Evolutionary conservation across 1,140 invertebrate genomes (phyloP).

Genomic region (Scaptomyza graminum): DNA sequence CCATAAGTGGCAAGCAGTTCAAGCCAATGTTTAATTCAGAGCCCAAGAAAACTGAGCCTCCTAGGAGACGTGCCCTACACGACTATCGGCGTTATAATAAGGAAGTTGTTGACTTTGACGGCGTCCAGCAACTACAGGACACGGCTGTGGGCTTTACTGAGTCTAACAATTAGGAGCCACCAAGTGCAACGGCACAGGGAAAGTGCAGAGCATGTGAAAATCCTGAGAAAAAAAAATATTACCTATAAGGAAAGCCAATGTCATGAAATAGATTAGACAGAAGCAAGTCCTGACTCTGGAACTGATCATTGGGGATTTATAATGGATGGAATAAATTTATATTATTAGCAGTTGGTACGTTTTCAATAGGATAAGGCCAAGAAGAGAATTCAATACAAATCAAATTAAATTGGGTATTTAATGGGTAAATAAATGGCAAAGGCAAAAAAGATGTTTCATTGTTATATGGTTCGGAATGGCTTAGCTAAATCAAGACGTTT

Average conservation of each 20-base stretch:
- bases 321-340: too few species aligned
- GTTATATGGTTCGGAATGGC: not conserved
- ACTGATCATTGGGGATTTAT: too few species aligned
- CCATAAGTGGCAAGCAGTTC: slow-evolving; percentile 1
- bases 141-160: slow-evolving; percentile 80
- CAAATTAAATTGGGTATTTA: not conserved
- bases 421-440: not conserved
- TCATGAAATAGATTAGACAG: too few species aligned
- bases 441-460: not conserved
- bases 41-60: not conserved
- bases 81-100: slow-evolving; percentile 45
- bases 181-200: not conserved
- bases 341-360: too few species aligned
- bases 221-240: too few species aligned
- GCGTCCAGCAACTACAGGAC: slow-evolving; percentile 80
- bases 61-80: not conserved
- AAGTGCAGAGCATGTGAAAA: not conserved
- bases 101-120: slow-evolving; percentile 3
- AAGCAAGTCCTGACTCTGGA: too few species aligned
- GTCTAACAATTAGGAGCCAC: slow-evolving; percentile 79
- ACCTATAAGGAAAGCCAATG: too few species aligned
- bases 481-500: too few species aligned
- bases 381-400: too few species aligned
- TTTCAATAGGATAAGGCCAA: too few species aligned
- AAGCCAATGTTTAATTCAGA: slow-evolving; percentile 4